Conservation (phyloP, 2,113 vertebrate species). For the Phaethornis superciliosus region DNA sequence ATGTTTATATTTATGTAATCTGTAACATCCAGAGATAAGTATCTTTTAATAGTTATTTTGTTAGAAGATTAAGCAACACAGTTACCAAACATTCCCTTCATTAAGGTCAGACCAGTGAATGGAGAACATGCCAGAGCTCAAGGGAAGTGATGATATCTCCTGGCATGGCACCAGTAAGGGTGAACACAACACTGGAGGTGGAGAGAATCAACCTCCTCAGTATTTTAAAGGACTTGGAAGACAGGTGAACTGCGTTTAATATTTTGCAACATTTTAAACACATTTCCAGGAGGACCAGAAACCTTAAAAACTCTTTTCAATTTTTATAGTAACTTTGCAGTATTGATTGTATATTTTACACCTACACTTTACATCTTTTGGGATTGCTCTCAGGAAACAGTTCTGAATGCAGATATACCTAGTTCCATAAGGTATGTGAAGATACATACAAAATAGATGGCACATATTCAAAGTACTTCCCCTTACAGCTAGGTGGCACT, state of each 20-base stretch:
- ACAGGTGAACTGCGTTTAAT: background rate
- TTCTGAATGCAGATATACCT: background rate
- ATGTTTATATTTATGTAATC: background rate
- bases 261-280: background rate
- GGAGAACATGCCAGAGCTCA: background rate
- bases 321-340: background rate
- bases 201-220: background rate
- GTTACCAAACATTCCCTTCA: background rate
- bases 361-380: background rate
- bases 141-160: background rate
- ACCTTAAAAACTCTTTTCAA: background rate
- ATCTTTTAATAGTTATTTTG: background rate
- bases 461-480: background rate
- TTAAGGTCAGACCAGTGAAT: background rate
- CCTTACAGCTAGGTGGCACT: conserved; percentile 37
- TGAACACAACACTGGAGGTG: background rate
- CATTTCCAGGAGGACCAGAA: background rate
- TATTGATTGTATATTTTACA: background rate
- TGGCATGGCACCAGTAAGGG: background rate
- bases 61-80: background rate
- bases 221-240: background rate
- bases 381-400: background rate
- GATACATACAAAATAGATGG: background rate
- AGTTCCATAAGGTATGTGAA: background rate
- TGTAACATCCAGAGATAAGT: background rate